Conservation (phyloP, 2,113 vertebrate genomes). For the Dipodomys merriami region DNA sequence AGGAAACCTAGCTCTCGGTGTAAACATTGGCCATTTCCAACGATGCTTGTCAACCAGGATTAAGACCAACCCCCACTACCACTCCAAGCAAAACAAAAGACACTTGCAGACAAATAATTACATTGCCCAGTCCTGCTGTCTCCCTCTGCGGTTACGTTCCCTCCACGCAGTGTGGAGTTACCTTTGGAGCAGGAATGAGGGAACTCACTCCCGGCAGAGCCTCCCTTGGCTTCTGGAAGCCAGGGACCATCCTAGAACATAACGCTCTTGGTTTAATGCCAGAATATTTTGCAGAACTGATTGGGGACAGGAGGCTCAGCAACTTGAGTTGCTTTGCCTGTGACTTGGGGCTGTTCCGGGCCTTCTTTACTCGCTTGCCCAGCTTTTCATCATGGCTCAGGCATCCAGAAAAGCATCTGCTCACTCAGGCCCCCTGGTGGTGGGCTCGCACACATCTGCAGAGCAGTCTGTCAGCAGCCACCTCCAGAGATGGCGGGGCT, state of each 20-base stretch:
- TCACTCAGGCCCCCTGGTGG: not conserved
- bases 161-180: not conserved
- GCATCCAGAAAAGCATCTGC: not conserved
- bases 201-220: not conserved
- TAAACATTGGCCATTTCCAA: not conserved
- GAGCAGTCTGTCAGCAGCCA: accelerated
- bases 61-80: not conserved
- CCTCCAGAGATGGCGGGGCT: not conserved
- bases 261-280: not conserved
- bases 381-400: not conserved
- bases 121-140: not conserved
- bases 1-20: not conserved
- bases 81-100: not conserved
- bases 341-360: not conserved
- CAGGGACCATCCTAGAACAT: not conserved
- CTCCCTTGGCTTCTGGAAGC: not conserved
- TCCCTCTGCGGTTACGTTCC: not conserved
- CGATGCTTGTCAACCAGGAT: not conserved
- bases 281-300: not conserved
- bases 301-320: not conserved
- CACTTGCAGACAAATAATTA: not conserved
- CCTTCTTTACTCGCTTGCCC: not conserved
- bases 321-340: not conserved
- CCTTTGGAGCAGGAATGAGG: not conserved
- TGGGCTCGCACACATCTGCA: accelerated